Conservation (phyloP, 2,797 vertebrate species). For the Sphenopsis melanotis region DNA sequence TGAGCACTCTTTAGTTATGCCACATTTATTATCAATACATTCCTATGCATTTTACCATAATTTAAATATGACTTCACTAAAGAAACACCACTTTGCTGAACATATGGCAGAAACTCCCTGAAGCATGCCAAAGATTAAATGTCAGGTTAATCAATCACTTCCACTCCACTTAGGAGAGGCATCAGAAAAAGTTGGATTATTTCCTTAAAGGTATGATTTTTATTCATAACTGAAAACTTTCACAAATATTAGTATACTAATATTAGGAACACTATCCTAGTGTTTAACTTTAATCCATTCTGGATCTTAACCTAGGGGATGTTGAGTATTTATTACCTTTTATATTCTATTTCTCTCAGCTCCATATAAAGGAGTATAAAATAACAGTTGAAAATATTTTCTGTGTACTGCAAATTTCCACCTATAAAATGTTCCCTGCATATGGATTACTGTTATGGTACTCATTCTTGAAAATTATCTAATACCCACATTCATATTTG, state of each 20-base stretch:
- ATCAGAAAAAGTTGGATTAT: not conserved
- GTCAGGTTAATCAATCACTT: slow-evolving; percentile 18
- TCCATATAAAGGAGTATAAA: not conserved
- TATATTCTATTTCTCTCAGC: not conserved
- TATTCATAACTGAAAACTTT: not conserved
- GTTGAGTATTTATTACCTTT: not conserved
- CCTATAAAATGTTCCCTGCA: not conserved
- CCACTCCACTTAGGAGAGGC: not conserved
- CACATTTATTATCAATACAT: not conserved
- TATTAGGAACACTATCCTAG: not conserved
- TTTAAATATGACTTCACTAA: not conserved
- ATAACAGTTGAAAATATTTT: not conserved
- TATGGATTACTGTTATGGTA: not conserved
- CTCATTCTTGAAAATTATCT: not conserved
- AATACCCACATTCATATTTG: not conserved
- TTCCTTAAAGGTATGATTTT: slow-evolving; percentile 2
- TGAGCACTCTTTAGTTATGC: not conserved
- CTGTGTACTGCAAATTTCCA: not conserved
- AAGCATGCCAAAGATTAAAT: slow-evolving; percentile 15
- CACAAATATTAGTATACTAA: not conserved
- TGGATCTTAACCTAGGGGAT: not conserved
- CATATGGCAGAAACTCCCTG: not conserved
- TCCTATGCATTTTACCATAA: not conserved
- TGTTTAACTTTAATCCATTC: not conserved
- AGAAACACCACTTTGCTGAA: not conserved